Evolutionary conservation across 1,140 invertebrate species (phyloP), one percentile per base, ranked within the genome.

Genomic region (Neotoxoptera formosana): DNA sequence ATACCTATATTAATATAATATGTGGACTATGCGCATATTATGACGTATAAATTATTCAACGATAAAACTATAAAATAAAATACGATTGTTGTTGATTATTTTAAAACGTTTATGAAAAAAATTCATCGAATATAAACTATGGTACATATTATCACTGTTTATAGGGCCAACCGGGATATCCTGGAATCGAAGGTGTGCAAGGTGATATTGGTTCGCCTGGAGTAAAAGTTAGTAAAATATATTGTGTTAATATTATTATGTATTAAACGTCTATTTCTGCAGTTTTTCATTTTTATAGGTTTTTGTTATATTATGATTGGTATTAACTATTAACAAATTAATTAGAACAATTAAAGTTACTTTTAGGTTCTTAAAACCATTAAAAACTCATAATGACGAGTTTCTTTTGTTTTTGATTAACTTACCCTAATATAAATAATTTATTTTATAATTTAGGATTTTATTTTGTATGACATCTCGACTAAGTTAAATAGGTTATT

Each of bases 101-200:
- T 67, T n/a, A 14, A 34, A 76, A 76, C 14, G 4, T 76, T 4
- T 34, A 4, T 2, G 48, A 30, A 67, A 87, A 47, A 30, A n/a
- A n/a, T 87, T 87, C n/a, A 11, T 48, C 4, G 1, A 87, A 48
- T 48, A 48, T 48, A 87, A 48, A 87, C 21, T 48, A n/a, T 34
- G 14, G 20, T 17, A n/a, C n/a, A n/a, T n/a, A 53, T 25, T n/a
- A 53, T 25, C 91, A n/a, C 23, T 93, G 34, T 41, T 84, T 89
- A 45, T 30, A 94, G 93, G 96, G 96, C 34, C 95, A 96, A 93
- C 94, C 95, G 81, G 96, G 96, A 30, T 95, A 95, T 30, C 95
- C 94, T n/a, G 88, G 94, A 88, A 56, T 95, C 20, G 95, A 96
- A 94, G 97, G 97, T 30, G 94, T 95, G 20, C 96, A 96, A 94